Base-by-base conservation (phyloP, 2,797 vertebrate genomes). In the Ataeniobius toweri region DNA sequence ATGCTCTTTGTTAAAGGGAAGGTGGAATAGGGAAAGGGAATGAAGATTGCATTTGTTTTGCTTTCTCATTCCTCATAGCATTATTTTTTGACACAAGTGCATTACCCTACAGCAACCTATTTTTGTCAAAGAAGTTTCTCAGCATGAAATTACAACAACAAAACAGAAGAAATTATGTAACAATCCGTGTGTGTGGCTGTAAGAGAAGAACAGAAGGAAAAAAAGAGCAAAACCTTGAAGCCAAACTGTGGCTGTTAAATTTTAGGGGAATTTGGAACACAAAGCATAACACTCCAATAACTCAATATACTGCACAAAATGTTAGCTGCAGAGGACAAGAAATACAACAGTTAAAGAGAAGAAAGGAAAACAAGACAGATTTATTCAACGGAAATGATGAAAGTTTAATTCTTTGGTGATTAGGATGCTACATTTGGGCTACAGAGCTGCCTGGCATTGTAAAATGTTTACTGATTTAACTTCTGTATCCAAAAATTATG, bases 391-490 rank as follows among this genome's bases (percentile, higher is more conserved):
- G 5, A 31, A 61, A 31, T 14, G 31, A 13, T 55, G 22, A 65
- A 65, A 22, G 31, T 8, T 39, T 61, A n/a, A 18, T 6, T 61
- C 59, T 20, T 39, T 63, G 31, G 61, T 46, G 31, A 79, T 76
- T 58, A 68, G 5, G 46, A n/a, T 7, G 10, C 24, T 26, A 68
- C n/a, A 69, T 39, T 48, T 4, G 3, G 39, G 69, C n/a, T 68
- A 41, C 41, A 75, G 46, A 73, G 78, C 71, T 68, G 22, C 24
- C n/a, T 28, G 77, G 16, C 73, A 81, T 72, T 55, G 50, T 69
- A 36, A 48, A 31, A 71, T n/a, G 71, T 20, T 77, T 65, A 73
- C 20, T 71, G 24, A 79, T 79, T 79, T 51, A 71, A 53, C 46
- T 63, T 61, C 5, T 73, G 46, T 0, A 22, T 67, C 22, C 9